These are phyloP conservation scores for Menura novaehollandiae DNA, from an alignment of 2,113 vertebrate species.

Conservation along the genomic window DNA sequence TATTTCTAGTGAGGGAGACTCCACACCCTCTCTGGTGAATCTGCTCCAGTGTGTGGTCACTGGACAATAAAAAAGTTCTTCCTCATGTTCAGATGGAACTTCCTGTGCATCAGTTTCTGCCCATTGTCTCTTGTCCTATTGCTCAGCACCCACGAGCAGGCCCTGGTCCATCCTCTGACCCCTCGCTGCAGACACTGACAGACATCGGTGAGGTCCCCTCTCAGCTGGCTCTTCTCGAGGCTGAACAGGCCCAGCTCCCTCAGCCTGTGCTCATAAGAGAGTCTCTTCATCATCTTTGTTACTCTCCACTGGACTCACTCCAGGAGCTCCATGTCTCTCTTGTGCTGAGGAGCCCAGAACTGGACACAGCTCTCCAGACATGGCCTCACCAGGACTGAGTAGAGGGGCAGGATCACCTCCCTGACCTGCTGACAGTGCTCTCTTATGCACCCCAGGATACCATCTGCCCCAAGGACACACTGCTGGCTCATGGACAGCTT, in stretches of 20 bases:
- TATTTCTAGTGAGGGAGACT: neutral
- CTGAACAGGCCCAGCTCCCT: neutral
- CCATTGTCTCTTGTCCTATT: neutral
- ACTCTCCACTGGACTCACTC: neutral
- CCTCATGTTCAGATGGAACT: neutral
- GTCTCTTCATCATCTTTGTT: neutral
- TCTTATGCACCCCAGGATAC: neutral
- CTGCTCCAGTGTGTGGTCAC: neutral
- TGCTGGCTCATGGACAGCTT: neutral
- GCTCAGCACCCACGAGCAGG: neutral
- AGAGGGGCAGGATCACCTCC: neutral
- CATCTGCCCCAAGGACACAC: neutral
- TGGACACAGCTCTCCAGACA: neutral
- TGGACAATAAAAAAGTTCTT: neutral
- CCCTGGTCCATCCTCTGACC: neutral
- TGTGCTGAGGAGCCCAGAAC: neutral
- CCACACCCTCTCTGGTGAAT: rapidly evolving
- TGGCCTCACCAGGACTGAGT: neutral
- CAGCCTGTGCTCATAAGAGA: neutral
- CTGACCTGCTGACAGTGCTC: neutral
- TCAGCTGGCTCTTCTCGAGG: neutral
- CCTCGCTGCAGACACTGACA: neutral
- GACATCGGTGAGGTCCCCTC: neutral
- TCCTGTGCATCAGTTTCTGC: neutral
- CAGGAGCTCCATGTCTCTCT: neutral